Evolutionary conservation across 1,140 invertebrate species (phyloP).

Genomic region (Penaeus indicus): DNA sequence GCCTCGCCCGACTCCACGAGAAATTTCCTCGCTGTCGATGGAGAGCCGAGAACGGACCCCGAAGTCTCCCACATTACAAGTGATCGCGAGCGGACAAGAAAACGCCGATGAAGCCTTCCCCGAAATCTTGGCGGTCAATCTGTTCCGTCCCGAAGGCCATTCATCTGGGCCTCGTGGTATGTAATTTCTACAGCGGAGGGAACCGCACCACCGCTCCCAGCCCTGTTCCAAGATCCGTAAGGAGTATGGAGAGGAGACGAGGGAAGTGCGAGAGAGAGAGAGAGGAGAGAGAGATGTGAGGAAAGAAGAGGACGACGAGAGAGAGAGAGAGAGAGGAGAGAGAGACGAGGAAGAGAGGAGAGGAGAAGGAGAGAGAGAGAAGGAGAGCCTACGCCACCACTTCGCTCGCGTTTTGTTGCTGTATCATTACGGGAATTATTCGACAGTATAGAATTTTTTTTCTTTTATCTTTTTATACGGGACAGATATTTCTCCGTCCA

Average conservation of each 20-base stretch:
- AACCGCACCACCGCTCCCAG: no score
- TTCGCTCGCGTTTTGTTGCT: no score
- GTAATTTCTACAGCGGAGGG: slow-evolving; percentile 44
- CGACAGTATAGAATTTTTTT: no score
- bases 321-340: no score
- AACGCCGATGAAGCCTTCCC: slow-evolving; percentile 33
- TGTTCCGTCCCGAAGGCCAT: slow-evolving; percentile 54
- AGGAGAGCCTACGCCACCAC: no score
- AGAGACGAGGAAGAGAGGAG: no score
- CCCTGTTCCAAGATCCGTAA: neutral
- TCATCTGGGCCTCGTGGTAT: slow-evolving; percentile 51
- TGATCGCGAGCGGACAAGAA: slow-evolving; percentile 53
- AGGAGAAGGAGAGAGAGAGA: no score
- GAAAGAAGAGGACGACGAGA: no score
- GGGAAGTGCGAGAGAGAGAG: neutral
- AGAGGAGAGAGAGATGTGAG: neutral
- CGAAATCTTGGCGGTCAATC: slow-evolving; percentile 54
- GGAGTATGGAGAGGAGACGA: neutral
- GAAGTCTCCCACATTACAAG: slow-evolving; percentile 47
- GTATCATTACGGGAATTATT: no score
- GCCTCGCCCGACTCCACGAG: slow-evolving; percentile 22
- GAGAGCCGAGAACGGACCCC: slow-evolving; percentile 32
- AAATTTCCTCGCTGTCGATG: slow-evolving; percentile 51
- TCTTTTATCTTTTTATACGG: no score
- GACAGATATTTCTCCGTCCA: no score